phyloP scores from a whole-genome alignment of 2,113 vertebrate genomes.

The Phycodurus eques region DNA sequence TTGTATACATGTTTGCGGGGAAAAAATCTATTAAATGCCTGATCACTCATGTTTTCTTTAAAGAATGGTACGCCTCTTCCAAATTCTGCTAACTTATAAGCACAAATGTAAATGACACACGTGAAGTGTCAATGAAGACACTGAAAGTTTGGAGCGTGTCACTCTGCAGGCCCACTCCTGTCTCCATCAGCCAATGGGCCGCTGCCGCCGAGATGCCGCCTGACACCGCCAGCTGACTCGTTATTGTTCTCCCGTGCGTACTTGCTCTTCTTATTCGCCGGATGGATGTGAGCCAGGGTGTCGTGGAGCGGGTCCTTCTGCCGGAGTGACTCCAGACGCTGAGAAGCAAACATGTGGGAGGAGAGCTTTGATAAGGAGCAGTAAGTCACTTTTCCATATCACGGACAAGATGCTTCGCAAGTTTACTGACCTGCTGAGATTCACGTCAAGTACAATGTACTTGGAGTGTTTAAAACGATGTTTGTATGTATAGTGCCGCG shows the following conservation, averaged over 20 bases:
- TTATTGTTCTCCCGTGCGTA: constrained; percentile 16
- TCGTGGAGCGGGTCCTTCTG: background rate
- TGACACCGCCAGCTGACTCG: constrained; percentile 49
- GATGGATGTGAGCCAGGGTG: background rate
- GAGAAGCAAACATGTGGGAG: constrained; percentile 48
- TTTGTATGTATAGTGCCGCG: no score
- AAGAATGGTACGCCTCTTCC: background rate
- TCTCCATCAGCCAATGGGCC: constrained; percentile 21
- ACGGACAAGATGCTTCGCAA: background rate
- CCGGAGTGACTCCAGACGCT: background rate
- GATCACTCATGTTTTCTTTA: background rate
- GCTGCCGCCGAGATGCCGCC: constrained; percentile 8
- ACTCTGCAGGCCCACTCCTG: background rate
- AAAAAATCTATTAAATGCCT: background rate
- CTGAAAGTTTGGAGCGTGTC: background rate
- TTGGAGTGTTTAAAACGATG: no score
- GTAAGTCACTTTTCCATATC: constrained; percentile 38
- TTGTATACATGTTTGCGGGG: no score
- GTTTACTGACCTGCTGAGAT: no score
- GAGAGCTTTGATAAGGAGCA: constrained; percentile 50
- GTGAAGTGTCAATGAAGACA: background rate
- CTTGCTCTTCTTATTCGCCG: background rate
- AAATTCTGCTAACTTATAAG: background rate
- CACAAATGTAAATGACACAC: background rate
- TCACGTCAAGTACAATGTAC: no score